phyloP scores from a whole-genome alignment of 2,113 vertebrate genomes.

The Pedionomus torquatus region DNA sequence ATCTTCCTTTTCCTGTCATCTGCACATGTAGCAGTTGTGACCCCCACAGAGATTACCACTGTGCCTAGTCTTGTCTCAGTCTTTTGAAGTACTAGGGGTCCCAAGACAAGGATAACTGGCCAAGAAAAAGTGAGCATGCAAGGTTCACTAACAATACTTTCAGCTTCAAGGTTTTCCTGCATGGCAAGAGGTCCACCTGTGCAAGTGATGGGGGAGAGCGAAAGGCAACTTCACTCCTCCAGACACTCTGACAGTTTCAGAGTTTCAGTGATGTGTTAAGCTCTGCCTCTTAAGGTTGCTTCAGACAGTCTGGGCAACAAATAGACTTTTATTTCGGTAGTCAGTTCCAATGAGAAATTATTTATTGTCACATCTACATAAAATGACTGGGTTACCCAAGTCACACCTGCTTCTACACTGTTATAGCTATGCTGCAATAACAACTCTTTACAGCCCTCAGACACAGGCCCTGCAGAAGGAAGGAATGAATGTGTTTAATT shows the following conservation, averaged over 20 bases:
- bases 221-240: background rate
- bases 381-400: background rate
- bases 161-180: background rate
- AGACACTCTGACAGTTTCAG: background rate
- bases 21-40: accelerated
- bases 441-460: background rate
- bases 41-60: background rate
- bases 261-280: accelerated
- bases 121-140: accelerated
- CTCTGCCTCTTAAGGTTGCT: background rate
- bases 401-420: background rate
- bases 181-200: background rate
- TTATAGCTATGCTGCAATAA: background rate
- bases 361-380: background rate
- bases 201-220: background rate
- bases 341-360: background rate
- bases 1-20: background rate
- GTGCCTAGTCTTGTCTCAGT: background rate
- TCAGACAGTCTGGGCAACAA: background rate
- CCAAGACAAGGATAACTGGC: background rate
- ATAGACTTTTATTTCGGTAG: background rate
- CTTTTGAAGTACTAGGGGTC: background rate
- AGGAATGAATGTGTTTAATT: background rate
- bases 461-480: background rate
- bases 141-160: background rate